Conservation (phyloP, 2,113 vertebrate species). For the Peromyscus leucopus region DNA sequence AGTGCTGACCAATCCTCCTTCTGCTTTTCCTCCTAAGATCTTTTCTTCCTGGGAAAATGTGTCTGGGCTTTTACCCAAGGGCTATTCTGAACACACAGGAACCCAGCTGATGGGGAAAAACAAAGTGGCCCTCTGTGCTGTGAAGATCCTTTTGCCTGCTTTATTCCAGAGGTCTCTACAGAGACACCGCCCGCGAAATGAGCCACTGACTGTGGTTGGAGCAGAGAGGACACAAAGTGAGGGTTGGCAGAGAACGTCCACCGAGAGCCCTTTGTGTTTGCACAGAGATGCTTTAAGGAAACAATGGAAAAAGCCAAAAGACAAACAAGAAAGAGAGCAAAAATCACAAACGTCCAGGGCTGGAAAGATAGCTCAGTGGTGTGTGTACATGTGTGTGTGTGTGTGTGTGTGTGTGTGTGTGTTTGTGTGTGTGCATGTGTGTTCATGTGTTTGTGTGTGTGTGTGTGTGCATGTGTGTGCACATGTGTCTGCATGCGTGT, state of each 20-base stretch:
- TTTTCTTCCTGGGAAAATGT: not conserved
- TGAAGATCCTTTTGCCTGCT: not conserved
- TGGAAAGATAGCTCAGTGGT: not conserved
- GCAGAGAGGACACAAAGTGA: not conserved
- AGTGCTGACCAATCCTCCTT: accelerated
- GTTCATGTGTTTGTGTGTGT: no score
- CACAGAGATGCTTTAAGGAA: not conserved
- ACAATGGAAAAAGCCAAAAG: not conserved
- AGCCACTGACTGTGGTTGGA: not conserved
- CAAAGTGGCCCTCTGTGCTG: not conserved
- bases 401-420: not conserved
- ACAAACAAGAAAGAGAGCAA: not conserved
- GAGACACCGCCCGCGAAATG: not conserved
- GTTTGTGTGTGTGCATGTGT: no score
- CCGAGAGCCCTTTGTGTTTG: not conserved
- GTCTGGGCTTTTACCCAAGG: not conserved
- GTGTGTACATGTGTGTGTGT: no score
- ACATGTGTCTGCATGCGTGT: not conserved
- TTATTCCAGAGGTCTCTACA: not conserved
- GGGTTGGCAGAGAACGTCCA: not conserved
- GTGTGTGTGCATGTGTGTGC: no score
- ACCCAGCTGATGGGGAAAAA: not conserved
- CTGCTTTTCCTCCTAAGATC: not conserved
- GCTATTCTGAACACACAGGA: not conserved
- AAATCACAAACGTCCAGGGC: not conserved